Base-by-base conservation (phyloP, 2,797 vertebrate genomes). In the Decapterus maruadsi region DNA sequence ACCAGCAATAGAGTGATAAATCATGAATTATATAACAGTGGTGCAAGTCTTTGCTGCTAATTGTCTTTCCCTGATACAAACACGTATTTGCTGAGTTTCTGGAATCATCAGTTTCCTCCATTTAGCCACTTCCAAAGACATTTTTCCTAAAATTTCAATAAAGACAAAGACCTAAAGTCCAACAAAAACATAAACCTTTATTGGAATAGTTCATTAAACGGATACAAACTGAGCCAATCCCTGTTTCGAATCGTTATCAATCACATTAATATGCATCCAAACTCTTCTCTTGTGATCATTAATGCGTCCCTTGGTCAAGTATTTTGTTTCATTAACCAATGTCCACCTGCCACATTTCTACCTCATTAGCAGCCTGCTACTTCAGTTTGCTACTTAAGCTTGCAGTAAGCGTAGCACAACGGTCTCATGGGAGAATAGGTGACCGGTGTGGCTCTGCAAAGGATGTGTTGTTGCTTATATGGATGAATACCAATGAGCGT, bases 301-400 rank as follows among this genome's bases (percentile, higher is more conserved):
- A 70, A 75, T 11, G 4, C 46, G 42, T 75, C 60, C 65, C 61
- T 70, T 56, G 6, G 58, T 75, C 48, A 70, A 61, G 70, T 63
- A 53, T 84, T 86, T 85, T 61, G 57, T 81, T 83, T 83, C 78
- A 84, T 91, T 79, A 76, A 63, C 45, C 50, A 4, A 20, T 45
- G 65, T 81, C 81, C 67, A 89, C 82, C 87, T 82, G 80, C 54
- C 67, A 60, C 58, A 68, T 84, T 85, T 72, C 71, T 67, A 67
- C 72, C 87, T 90, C 83, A 89, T 92, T 91, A 91, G 76, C 78
- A 66, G 80, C 68, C 69, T 38, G n/a, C 65, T 75, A 55, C 71
- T 71, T 87, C 63, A 66, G 22, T 68, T 61, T 34, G 72, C 82
- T 89, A 53, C 82, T 92, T 90, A 69, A 53, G 73, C 79, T 86